Base-by-base conservation (phyloP, 2,888 invertebrate species). In the Machimus atricapillus region DNA sequence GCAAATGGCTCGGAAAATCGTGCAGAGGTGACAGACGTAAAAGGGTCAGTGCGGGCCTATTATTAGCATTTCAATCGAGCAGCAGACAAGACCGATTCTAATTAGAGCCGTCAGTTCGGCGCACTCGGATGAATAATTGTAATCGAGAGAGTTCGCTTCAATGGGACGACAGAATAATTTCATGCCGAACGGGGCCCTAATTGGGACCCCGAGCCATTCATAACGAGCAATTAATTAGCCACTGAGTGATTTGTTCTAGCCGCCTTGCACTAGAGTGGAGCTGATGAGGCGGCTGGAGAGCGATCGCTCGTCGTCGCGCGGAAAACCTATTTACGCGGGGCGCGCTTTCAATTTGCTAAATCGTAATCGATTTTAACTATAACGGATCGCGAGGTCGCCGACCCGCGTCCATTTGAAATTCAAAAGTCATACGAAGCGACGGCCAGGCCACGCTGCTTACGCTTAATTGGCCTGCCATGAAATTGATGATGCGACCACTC, bases 21-120 rank as follows among this genome's bases (percentile, higher is more conserved):
- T 66, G 82, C 58, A 66, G 37, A 56, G 56, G 58, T 83, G 82
- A 83, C 82, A 83, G 66, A 78, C 78, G 78, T 40, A 78, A 78
- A 78, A 78, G 40, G 78, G 78, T 78, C 43, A 78, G 12, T 23
- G 78, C 78, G 46, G 27, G 46, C 40, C 78, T 78, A 43, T 46
- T 43, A 78, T 78, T 78, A 78, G 78, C 40, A 78, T 23, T 43
- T n/a, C 43, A 43, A 46, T 46, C n/a, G 78, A 43, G 9, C n/a
- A 37, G 23, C 14, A 40, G 27, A 37, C 78, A 78, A 40, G 23
- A 27, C 27, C 12, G 43, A 27, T 46, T 43, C 78, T 78, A 78
- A 78, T 78, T 78, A 43, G 43, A 78, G 78, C 43, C 37, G 78
- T 78, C 43, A 78, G 46, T 66, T 66, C 78, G 46, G 78, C 46